Base-by-base conservation (phyloP, 2,113 vertebrate genomes). In the Cyprinus carpio region DNA sequence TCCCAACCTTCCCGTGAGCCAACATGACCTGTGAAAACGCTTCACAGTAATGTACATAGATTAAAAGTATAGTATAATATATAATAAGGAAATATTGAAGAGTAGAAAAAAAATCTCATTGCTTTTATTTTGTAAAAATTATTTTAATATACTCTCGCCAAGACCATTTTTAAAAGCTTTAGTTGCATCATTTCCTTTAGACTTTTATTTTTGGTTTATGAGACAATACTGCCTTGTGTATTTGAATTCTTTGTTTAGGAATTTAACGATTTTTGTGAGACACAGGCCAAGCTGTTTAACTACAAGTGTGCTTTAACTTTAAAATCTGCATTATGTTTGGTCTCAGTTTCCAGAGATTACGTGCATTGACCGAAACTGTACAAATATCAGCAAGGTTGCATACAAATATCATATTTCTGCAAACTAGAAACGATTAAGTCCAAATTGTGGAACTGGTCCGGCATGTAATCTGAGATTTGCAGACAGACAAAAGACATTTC, bases 41-140 rank as follows among this genome's bases (percentile, higher is more conserved):
- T 40, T 40, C 40, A 40, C 40, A 40, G 40, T 89, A 89, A 92
- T 95, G 95, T 95, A 95, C 89, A 95, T 94, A 95, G 75, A 89
- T 91, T 91, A 89, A 92, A 89, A 92, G 92, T 92, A 94, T 93
- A 94, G 91, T 93, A 93, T 95, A 94, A 94, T 94, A 94, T 95
- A 95, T 94, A 91, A 92, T 90, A 91, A 92, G 90, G 90, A 92
- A 92, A 93, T 92, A 90, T 87, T 93, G 87, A 92, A 92, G 92
- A 89, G 37, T 40, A 7, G 37, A 6, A 40, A 82, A 71, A 87
- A 89, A 85, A 79, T 18, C 31, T 64, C 86, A 78, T 27, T 75
- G 84, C 75, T 86, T 60, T 86, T 85, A 81, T 37, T 82, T 89
- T 82, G 12, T 13, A 25, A n/a, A 15, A 51, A 56, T 27, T 72